Evolutionary conservation across 2,113 vertebrate genomes (phyloP).

Genomic region (Desmodus rotundus): DNA sequence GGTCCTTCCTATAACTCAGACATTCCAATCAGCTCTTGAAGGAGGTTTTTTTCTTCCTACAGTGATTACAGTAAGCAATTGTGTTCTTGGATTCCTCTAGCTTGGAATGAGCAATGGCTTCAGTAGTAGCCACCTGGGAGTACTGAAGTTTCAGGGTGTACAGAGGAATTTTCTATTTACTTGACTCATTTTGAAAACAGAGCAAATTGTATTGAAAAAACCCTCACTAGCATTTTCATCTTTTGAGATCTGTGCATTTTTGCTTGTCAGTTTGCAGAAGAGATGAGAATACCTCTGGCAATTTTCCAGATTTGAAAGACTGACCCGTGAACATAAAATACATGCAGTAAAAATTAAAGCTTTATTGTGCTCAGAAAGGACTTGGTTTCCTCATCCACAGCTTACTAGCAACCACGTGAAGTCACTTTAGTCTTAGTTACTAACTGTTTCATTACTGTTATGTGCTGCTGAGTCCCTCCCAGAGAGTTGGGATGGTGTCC

Average conservation of each 20-base stretch:
- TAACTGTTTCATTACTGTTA: neutral
- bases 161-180: neutral
- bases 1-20: neutral
- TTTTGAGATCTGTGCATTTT: neutral
- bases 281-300: neutral
- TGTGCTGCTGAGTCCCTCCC: neutral
- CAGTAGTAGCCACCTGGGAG: neutral
- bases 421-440: neutral
- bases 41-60: neutral
- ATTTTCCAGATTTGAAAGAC: neutral
- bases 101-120: constrained; percentile 9
- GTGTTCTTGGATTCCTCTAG: neutral
- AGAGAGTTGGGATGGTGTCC: neutral
- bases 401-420: neutral
- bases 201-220: neutral
- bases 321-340: neutral
- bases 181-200: neutral
- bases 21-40: neutral
- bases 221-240: neutral
- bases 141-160: neutral
- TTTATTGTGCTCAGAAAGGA: neutral
- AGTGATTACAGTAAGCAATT: neutral
- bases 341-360: neutral
- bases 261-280: neutral
- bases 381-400: neutral